A percentile compares a stretch with the other conserved stretches of the same genome.
phyloP scores from a whole-genome alignment of 2,797 vertebrate genomes.

The Pseudochromis fuscus region DNA sequence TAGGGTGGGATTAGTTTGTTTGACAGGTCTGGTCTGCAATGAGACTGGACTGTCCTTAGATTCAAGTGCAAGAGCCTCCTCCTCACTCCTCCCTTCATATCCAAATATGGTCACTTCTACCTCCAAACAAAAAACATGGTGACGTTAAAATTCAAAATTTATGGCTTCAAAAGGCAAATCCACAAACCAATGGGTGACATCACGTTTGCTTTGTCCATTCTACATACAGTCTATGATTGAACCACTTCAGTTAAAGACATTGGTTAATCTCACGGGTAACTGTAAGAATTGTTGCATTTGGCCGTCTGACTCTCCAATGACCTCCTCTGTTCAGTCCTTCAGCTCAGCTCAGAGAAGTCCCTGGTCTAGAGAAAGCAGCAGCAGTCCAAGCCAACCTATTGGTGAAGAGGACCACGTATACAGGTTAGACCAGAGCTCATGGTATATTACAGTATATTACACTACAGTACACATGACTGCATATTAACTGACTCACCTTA shows the following conservation, averaged over 20 bases:
- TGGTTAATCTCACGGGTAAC: neutral
- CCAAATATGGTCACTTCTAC: no score
- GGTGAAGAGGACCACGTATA: conserved; percentile 97
- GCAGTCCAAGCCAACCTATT: conserved; percentile 78
- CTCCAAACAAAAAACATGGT: no score
- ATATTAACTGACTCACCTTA: neutral
- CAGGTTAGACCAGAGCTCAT: conserved; percentile 84
- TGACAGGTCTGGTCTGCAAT: no score
- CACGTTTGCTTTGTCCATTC: no score
- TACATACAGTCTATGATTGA: no score
- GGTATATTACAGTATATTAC: neutral
- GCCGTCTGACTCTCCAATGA: neutral
- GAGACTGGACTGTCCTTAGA: no score
- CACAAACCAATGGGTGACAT: no score
- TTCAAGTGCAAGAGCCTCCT: no score
- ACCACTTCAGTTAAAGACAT: neutral
- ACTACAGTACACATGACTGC: neutral
- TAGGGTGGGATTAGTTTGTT: no score
- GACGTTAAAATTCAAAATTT: no score
- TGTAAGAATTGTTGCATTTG: neutral
- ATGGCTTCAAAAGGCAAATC: no score
- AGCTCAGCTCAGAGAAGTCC: conserved; percentile 84
- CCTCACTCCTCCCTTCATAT: no score
- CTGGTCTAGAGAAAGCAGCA: conserved; percentile 83
- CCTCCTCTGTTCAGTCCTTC: conserved; percentile 74